Base-by-base conservation (phyloP, 2,888 invertebrate genomes). In the Uropetala carovei region DNA sequence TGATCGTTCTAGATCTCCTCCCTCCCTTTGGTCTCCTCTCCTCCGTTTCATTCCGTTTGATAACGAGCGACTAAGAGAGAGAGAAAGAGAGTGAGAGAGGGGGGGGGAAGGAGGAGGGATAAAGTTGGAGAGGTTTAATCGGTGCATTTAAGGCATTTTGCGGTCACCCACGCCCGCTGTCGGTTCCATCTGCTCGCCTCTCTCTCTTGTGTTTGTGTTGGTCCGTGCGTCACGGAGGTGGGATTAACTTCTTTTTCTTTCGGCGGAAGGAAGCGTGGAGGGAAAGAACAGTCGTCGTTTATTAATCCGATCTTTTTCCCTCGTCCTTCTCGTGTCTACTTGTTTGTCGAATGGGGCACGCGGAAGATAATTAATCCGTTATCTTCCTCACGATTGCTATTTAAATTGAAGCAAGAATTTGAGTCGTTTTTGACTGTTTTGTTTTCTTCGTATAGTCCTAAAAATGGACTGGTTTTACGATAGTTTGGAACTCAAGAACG, bases 131-230 rank as follows among this genome's bases (percentile, higher is more conserved):
- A 18, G 22, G 68, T 68, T 68, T 68, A 68, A 68, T 68, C 68
- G 68, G n/a, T 18, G n/a, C 68, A 68, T 22, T 68, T 68, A 68
- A 68, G 68, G 68, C 68, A 68, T 68, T 43, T 68, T 68, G 68
- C 68, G 68, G 68, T 22, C 68, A 22, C 68, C 68, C 68, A 68
- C 68, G 18, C 68, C 68, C 22, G n/a, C 18, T 68, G 68, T 68
- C 68, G 2, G 68, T 22, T 22, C 10, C 68, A 68, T n/a, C 68
- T 68, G 68, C 68, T 68, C 9, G 18, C 18, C 16, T 4, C 14
- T 64, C 64, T n/a, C n/a, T n/a, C n/a, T n/a, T n/a, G 64, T 64
- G 64, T 64, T 64, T 64, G 64, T 13, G n/a, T 43, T 43, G 22
- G 68, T n/a, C 22, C 18, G 68, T n/a, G 64, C 64, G n/a, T 64